Percentiles rank a stretch among this genome's conserved stretches.
Evolutionary conservation across 1,140 invertebrate species (phyloP).

Genomic region (Ceratosolen fusciceps): DNA sequence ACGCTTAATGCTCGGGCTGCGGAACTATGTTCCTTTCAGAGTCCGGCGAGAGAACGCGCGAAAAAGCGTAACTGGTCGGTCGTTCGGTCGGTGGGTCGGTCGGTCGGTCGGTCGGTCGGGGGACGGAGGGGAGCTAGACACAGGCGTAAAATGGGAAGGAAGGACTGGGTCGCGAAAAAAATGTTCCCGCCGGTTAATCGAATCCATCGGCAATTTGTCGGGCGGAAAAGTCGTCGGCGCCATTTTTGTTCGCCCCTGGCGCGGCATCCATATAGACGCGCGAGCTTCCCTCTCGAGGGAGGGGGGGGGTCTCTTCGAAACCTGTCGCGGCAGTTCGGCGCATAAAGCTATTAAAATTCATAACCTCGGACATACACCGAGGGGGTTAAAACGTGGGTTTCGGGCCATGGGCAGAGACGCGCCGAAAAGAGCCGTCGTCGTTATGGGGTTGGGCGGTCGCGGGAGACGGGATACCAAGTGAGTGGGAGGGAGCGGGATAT

Average conservation of each 20-base stretch:
- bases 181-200: constrained; percentile 61
- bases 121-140: neutral
- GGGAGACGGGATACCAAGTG: too few relatives aligned
- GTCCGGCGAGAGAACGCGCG: too few relatives aligned
- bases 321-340: constrained; percentile 58
- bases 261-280: neutral
- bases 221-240: constrained; percentile 66
- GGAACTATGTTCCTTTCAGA: too few relatives aligned
- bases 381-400: constrained; percentile 65
- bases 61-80: neutral
- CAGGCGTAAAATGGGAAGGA: neutral
- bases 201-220: constrained; percentile 72
- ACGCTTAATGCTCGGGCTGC: constrained; percentile 1
- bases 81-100: neutral
- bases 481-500: too few relatives aligned
- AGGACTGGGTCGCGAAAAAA: constrained; percentile 47
- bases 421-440: constrained; percentile 8
- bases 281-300: constrained; percentile 29
- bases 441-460: too few relatives aligned
- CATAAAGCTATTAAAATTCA: constrained; percentile 73
- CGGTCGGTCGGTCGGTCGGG: too few relatives aligned
- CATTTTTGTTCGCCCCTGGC: constrained; percentile 62
- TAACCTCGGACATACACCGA: constrained; percentile 70
- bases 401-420: neutral
- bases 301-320: constrained; percentile 46